Conservation (phyloP, 2,888 invertebrate genomes). For the Drosophila anceps region DNA sequence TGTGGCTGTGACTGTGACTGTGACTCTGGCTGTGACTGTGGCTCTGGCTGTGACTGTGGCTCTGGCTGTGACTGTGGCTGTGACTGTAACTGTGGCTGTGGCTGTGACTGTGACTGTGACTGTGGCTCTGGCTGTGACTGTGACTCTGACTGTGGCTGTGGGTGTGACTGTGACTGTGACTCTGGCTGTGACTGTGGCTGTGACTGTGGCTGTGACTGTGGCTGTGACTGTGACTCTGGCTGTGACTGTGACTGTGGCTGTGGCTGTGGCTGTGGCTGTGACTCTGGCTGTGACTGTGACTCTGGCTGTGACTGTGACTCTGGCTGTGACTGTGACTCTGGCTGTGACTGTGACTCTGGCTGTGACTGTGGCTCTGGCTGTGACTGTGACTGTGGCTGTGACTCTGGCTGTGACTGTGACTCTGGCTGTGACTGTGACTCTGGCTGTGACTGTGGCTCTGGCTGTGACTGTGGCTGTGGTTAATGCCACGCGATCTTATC, state of each 20-base stretch:
- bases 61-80: too few species aligned
- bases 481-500: conserved; percentile 25
- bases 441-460: background rate
- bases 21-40: background rate
- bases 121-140: background rate
- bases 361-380: background rate
- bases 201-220: too few species aligned
- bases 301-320: background rate
- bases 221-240: background rate
- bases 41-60: too few species aligned
- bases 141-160: too few species aligned
- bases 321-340: too few species aligned
- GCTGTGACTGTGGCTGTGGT: background rate
- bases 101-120: too few species aligned
- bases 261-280: background rate
- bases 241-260: background rate
- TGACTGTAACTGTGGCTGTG: background rate
- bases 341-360: background rate
- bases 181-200: background rate
- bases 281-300: background rate
- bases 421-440: background rate
- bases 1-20: background rate
- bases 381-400: too few species aligned
- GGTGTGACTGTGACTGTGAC: too few species aligned
- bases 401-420: background rate